phyloP scores from a whole-genome alignment of 2,797 vertebrate species.

The Anisognathus igniventris region DNA sequence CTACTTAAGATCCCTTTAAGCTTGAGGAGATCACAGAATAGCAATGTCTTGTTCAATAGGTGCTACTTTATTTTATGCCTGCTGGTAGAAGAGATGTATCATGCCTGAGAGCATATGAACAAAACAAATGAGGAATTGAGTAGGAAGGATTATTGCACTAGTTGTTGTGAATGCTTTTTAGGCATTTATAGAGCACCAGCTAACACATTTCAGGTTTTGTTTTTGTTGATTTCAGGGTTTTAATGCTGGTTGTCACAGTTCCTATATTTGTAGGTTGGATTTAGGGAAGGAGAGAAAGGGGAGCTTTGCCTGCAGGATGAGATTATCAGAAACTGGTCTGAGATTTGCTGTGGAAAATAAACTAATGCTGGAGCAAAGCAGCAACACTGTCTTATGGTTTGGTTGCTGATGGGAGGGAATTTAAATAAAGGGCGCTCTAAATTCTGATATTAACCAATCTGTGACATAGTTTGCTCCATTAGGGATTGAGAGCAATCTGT shows the following conservation, averaged over 20 bases:
- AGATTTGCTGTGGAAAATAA: slow-evolving; percentile 17
- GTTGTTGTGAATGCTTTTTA: not conserved
- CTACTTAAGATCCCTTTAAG: slow-evolving; percentile 51
- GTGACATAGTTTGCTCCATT: not conserved
- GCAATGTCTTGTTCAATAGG: slow-evolving; percentile 41
- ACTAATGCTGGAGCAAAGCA: not conserved
- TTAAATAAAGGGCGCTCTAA: not conserved
- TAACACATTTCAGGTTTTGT: not conserved
- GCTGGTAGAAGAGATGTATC: not conserved
- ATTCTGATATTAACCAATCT: not conserved
- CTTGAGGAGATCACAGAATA: slow-evolving; percentile 46
- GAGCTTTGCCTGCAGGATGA: not conserved
- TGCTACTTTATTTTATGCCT: slow-evolving; percentile 40
- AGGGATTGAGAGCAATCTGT: not conserved
- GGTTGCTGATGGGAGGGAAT: not conserved
- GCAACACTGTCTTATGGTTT: not conserved
- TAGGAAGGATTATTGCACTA: slow-evolving; percentile 35
- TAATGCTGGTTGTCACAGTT: slow-evolving; percentile 31
- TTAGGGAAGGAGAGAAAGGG: not conserved
- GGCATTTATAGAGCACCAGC: not conserved
- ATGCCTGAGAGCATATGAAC: slow-evolving; percentile 38
- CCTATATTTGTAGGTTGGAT: not conserved
- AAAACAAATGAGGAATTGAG: slow-evolving; percentile 7
- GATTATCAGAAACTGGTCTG: slow-evolving; percentile 23
- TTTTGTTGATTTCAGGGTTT: not conserved